Conservation (phyloP, 2,797 vertebrate species). For the Gouania willdenowi region DNA sequence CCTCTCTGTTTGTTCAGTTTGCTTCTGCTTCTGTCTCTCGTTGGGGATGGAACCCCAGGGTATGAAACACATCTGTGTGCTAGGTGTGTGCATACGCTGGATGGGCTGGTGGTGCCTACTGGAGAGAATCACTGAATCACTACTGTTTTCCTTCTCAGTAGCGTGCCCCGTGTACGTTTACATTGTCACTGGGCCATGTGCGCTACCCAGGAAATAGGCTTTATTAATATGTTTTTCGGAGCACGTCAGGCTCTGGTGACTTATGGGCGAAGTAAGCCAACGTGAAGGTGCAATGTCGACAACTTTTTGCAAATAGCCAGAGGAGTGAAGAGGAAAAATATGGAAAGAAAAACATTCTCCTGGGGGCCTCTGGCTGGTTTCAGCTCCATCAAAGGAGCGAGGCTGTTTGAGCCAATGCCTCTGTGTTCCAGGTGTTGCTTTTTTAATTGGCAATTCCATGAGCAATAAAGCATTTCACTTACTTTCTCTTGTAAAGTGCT, state of each 20-base stretch:
- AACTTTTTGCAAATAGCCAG: constrained; percentile 53
- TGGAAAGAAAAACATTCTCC: constrained; percentile 68
- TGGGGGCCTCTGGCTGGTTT: constrained; percentile 37
- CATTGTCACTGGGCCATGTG: constrained; percentile 55
- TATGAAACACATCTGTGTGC: constrained; percentile 39
- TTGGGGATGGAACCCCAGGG: constrained; percentile 24
- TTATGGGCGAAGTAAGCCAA: constrained; percentile 53
- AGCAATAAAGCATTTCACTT: constrained; percentile 77
- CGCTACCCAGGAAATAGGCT: constrained; percentile 57
- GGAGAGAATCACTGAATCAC: constrained; percentile 35
- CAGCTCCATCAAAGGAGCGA: constrained; percentile 12
- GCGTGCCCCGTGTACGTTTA: constrained; percentile 61
- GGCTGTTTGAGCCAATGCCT: constrained; percentile 42
- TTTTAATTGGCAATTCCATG: constrained; percentile 78
- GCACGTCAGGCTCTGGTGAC: constrained; percentile 54
- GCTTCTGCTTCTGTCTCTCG: constrained; percentile 15
- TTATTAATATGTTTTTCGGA: constrained; percentile 68
- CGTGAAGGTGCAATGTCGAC: constrained; percentile 68
- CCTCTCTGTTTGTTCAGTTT: constrained; percentile 35
- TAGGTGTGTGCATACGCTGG: constrained; percentile 15
- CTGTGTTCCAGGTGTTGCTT: constrained; percentile 75
- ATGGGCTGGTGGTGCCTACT: neutral
- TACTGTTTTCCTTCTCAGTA: constrained; percentile 62
- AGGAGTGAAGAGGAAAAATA: neutral
- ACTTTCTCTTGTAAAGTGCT: constrained; percentile 70